Evolutionary conservation across 2,113 vertebrate genomes (phyloP).

Genomic region (Ictalurus furcatus): DNA sequence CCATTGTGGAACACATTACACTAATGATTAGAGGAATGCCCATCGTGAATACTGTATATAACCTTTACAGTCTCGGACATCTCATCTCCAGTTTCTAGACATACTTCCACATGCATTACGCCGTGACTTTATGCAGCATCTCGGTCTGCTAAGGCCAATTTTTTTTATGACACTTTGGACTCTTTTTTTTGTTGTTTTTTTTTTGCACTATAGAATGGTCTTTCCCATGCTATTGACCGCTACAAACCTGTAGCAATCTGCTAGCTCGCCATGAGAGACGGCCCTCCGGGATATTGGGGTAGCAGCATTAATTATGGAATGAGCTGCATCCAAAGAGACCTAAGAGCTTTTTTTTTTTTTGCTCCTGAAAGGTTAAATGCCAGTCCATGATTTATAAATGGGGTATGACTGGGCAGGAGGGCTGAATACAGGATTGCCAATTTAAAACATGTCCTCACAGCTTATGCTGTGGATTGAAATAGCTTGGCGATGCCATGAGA

Average conservation of each 20-base stretch:
- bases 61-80: neutral
- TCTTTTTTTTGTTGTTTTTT: no score
- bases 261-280: neutral
- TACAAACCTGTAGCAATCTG: slow-evolving; percentile 5
- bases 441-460: slow-evolving; percentile 50
- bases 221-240: neutral
- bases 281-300: slow-evolving; percentile 42
- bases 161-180: neutral
- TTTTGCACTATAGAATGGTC: neutral
- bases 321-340: slow-evolving; percentile 48
- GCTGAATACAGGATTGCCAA: slow-evolving; percentile 41
- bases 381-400: slow-evolving; percentile 59
- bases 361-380: slow-evolving; percentile 62
- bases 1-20: neutral
- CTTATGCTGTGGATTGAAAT: slow-evolving; percentile 58
- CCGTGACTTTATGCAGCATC: slow-evolving; percentile 10
- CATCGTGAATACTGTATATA: neutral
- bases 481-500: slow-evolving; percentile 47
- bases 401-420: slow-evolving; percentile 42
- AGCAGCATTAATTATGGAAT: slow-evolving; percentile 65
- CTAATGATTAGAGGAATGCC: neutral
- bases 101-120: neutral
- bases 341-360: slow-evolving; percentile 41
- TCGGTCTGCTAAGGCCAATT: neutral
- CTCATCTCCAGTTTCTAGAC: neutral